Evolutionary conservation across 2,113 vertebrate species (phyloP).

Genomic region (Microcebus ravelobensis): DNA sequence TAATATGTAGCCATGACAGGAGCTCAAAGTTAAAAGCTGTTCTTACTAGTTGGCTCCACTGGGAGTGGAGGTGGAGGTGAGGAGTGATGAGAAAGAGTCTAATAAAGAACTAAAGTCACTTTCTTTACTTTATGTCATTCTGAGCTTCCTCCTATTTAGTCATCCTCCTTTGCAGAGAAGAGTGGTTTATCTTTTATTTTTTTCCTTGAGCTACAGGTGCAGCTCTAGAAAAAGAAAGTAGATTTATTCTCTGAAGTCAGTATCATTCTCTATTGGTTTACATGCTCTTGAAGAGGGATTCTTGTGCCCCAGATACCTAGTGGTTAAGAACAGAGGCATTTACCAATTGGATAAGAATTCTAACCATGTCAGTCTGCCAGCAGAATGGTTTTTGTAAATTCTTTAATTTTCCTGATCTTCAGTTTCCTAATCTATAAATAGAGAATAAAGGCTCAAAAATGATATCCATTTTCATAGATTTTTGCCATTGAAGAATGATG

Average conservation of each 20-base stretch:
- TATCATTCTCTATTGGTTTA: background rate
- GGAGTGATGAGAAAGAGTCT: background rate
- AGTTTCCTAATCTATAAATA: background rate
- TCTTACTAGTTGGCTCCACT: background rate
- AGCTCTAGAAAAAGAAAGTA: background rate
- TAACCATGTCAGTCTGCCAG: background rate
- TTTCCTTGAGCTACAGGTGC: background rate
- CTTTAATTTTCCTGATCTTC: background rate
- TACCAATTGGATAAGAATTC: background rate
- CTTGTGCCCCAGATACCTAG: background rate
- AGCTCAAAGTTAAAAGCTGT: background rate
- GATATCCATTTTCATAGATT: background rate
- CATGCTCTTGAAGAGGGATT: background rate
- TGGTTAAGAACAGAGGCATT: background rate
- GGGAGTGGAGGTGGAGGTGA: background rate
- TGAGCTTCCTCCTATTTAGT: background rate
- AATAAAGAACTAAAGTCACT: background rate
- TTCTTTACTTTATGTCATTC: background rate
- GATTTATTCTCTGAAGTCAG: background rate
- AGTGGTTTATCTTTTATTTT: background rate
- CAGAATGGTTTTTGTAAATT: background rate
- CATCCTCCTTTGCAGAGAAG: background rate
- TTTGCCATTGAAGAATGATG: background rate
- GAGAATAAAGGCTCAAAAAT: constrained; percentile 1
- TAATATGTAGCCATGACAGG: background rate